phyloP scores from a whole-genome alignment of 2,797 vertebrate species.

The Acanthurus leucopareius region DNA sequence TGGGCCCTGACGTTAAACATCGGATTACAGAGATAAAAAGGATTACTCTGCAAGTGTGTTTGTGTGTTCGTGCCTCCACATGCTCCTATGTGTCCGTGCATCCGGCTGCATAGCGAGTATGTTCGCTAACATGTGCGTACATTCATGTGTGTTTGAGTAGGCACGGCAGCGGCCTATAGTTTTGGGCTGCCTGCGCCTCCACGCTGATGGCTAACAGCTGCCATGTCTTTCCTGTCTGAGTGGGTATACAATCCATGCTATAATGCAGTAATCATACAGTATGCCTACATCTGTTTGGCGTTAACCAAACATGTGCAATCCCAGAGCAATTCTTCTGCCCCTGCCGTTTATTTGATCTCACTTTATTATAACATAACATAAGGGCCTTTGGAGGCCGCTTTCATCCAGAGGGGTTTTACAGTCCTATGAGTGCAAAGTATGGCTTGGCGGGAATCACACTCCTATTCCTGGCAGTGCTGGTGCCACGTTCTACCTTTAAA shows the following conservation, averaged over 20 bases:
- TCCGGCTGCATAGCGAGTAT: slow-evolving; percentile 54
- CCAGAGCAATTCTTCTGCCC: slow-evolving; percentile 66
- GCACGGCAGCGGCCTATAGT: slow-evolving; percentile 64
- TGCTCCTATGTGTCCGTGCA: slow-evolving; percentile 37
- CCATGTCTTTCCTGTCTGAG: slow-evolving; percentile 80
- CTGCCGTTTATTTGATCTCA: slow-evolving; percentile 77
- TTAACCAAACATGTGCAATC: slow-evolving; percentile 77
- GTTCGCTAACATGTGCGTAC: slow-evolving; percentile 60
- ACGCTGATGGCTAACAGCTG: slow-evolving; percentile 83
- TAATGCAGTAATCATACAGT: slow-evolving; percentile 80
- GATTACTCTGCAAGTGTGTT: slow-evolving; percentile 51
- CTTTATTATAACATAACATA: slow-evolving; percentile 72
- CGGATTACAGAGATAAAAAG: slow-evolving; percentile 73
- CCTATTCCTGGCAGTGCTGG: slow-evolving; percentile 34
- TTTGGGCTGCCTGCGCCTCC: slow-evolving; percentile 58
- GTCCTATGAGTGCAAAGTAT: slow-evolving; percentile 29
- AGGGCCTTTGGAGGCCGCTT: slow-evolving; percentile 67
- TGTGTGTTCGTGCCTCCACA: slow-evolving; percentile 64
- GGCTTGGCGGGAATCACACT: slow-evolving; percentile 35
- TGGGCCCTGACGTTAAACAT: slow-evolving; percentile 73
- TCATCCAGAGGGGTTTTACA: slow-evolving; percentile 66
- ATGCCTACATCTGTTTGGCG: slow-evolving; percentile 78
- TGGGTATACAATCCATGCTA: slow-evolving; percentile 77
- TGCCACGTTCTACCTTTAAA: slow-evolving; percentile 43
- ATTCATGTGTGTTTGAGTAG: slow-evolving; percentile 72